These are phyloP conservation scores for Romanogobio albipinnatus DNA, from an alignment of 2,113 vertebrate genomes.

Conservation along the genomic window DNA sequence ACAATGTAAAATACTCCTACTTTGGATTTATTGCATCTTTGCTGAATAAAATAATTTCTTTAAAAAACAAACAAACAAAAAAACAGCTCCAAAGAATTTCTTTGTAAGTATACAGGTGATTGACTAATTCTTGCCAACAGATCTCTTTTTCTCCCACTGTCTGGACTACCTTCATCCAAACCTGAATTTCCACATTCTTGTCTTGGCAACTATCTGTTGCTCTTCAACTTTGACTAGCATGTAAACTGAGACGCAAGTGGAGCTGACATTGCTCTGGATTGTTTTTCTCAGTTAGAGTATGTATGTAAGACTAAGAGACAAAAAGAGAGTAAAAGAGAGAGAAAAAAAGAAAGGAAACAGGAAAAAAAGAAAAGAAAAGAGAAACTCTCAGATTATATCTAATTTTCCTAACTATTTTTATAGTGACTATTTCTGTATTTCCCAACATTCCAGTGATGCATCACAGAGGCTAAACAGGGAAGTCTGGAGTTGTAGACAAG, in stretches of 20 bases:
- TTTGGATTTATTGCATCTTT: neutral
- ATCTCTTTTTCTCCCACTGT: neutral
- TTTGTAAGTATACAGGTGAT: neutral
- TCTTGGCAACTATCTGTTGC: conserved; percentile 38
- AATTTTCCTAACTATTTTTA: conserved; percentile 29
- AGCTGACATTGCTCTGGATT: conserved; percentile 23
- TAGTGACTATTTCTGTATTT: conserved; percentile 39
- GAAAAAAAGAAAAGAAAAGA: neutral
- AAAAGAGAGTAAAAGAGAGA: too few relatives aligned
- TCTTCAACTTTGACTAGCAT: conserved; percentile 27
- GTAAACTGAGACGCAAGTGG: conserved; percentile 6
- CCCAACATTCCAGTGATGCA: conserved; percentile 43
- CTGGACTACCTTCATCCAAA: conserved; percentile 33
- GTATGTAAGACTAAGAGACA: neutral
- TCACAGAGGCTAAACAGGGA: conserved; percentile 28
- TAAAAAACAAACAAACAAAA: neutral
- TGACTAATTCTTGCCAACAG: neutral
- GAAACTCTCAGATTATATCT: neutral
- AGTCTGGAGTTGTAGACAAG: conserved; percentile 25
- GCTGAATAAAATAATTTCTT: too few relatives aligned
- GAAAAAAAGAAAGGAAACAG: too few relatives aligned
- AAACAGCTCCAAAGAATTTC: neutral
- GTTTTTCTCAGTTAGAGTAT: conserved; percentile 16
- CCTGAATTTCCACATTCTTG: conserved; percentile 62
- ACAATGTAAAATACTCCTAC: neutral